phyloP scores from a whole-genome alignment of 30 jellyfish, hydroid and myxozoan genomes.

The Phacellophora camtschatica region DNA sequence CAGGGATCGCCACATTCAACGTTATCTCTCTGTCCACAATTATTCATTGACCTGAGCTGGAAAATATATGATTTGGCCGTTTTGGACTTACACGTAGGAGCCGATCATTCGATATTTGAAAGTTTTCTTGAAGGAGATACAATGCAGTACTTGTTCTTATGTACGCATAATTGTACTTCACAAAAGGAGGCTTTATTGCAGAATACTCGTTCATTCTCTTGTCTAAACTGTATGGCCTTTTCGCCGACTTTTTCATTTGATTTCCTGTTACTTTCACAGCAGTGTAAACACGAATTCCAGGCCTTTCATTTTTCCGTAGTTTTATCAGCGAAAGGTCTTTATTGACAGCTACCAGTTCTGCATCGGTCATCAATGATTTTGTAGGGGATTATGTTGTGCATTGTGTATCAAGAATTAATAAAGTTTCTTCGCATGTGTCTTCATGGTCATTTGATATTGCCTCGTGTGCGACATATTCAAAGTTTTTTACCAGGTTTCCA shows the following conservation, averaged over 20 bases:
- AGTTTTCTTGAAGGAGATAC: conserved; percentile 5
- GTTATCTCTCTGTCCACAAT: not conserved
- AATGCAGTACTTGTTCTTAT: not conserved
- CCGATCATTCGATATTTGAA: not conserved
- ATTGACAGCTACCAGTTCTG: not conserved
- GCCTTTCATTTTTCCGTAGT: not conserved
- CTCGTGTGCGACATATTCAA: conserved; percentile 36
- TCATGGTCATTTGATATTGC: conserved; percentile 12
- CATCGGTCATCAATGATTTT: not conserved
- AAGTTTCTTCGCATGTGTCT: not conserved
- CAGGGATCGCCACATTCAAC: not conserved
- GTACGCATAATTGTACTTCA: conserved; percentile 17
- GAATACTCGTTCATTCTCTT: not conserved
- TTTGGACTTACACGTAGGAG: not conserved
- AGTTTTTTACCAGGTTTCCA: not conserved
- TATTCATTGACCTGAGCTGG: not conserved
- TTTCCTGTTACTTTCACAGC: not conserved
- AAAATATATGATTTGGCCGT: not conserved
- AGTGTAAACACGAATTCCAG: conserved; percentile 3
- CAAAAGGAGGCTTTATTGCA: conserved; percentile 6
- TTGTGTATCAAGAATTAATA: not conserved
- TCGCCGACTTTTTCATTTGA: not conserved
- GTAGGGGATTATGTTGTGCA: not conserved
- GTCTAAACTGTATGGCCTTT: not conserved
- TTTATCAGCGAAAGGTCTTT: conserved; percentile 16